Conservation (phyloP, 1,140 invertebrate species). For the Procambarus clarkii region DNA sequence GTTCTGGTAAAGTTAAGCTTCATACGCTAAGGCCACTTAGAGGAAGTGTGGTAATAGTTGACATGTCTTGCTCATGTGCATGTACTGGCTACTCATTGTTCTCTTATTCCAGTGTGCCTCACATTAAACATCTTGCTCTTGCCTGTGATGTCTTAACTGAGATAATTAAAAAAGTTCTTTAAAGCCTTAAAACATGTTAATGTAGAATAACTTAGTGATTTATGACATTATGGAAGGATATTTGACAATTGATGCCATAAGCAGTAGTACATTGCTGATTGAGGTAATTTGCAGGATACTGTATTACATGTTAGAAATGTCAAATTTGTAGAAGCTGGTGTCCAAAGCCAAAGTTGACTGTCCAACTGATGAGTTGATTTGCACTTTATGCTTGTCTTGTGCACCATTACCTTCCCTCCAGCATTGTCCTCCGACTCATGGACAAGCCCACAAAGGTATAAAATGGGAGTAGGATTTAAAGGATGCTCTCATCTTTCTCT, state of each 20-base stretch:
- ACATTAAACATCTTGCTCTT: constrained; percentile 24
- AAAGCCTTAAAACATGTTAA: constrained; percentile 26
- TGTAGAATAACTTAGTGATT: constrained; percentile 28
- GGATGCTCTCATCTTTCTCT: background rate
- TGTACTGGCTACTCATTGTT: too few relatives aligned
- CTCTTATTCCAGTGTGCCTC: background rate
- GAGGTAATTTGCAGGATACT: background rate
- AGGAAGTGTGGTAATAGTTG: too few relatives aligned
- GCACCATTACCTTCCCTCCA: background rate
- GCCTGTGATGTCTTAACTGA: constrained; percentile 56
- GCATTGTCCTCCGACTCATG: background rate
- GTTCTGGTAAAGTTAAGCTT: too few relatives aligned
- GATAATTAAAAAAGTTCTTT: constrained; percentile 28
- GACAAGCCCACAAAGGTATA: background rate
- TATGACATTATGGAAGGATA: background rate
- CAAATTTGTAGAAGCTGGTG: background rate
- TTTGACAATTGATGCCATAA: background rate
- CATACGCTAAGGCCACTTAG: too few relatives aligned
- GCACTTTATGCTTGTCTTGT: background rate
- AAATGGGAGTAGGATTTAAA: background rate
- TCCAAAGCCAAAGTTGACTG: background rate
- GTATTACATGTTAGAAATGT: background rate
- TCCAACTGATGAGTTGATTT: background rate
- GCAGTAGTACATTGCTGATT: constrained; percentile 5
- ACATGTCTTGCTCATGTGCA: too few relatives aligned